Percentiles rank a stretch among this genome's conserved stretches.
These are phyloP conservation scores for Pristionchus exspectatus DNA, from an alignment of 2,888 invertebrate genomes.

Conservation along the genomic window DNA sequence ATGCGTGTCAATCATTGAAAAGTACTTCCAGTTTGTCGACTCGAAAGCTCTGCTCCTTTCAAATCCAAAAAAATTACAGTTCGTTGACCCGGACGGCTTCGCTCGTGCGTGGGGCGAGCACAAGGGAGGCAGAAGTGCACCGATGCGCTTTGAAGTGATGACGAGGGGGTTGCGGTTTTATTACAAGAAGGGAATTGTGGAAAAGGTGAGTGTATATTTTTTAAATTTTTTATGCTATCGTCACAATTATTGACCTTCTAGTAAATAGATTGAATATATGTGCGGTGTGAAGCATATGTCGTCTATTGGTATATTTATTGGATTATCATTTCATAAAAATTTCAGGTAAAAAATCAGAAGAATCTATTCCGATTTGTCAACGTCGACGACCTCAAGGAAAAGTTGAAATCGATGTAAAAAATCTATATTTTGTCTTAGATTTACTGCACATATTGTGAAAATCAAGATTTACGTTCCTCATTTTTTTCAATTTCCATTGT, in stretches of 20 bases:
- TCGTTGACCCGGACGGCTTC: slow-evolving; percentile 18
- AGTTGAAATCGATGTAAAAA: neutral
- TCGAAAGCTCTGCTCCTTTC: no score
- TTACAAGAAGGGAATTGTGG: slow-evolving; percentile 33
- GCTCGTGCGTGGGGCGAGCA: neutral
- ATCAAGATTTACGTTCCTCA: neutral
- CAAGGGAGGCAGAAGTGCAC: neutral
- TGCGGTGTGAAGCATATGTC: neutral
- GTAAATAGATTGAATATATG: no score
- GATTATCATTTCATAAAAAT: neutral
- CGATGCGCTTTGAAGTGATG: slow-evolving; percentile 30
- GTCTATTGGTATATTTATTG: neutral
- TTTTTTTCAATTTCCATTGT: neutral
- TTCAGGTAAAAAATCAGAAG: slow-evolving; percentile 5
- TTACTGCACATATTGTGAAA: no score
- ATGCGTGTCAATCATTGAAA: no score
- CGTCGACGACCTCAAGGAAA: neutral
- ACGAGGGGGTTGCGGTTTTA: slow-evolving; percentile 31
- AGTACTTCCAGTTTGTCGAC: no score
- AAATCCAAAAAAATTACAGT: neutral
- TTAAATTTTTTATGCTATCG: no score
- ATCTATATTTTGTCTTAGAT: neutral
- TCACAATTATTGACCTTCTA: no score
- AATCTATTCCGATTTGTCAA: slow-evolving; percentile 17
- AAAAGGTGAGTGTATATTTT: no score